phyloP scores from a whole-genome alignment of 2,113 vertebrate genomes.

The Meriones unguiculatus region DNA sequence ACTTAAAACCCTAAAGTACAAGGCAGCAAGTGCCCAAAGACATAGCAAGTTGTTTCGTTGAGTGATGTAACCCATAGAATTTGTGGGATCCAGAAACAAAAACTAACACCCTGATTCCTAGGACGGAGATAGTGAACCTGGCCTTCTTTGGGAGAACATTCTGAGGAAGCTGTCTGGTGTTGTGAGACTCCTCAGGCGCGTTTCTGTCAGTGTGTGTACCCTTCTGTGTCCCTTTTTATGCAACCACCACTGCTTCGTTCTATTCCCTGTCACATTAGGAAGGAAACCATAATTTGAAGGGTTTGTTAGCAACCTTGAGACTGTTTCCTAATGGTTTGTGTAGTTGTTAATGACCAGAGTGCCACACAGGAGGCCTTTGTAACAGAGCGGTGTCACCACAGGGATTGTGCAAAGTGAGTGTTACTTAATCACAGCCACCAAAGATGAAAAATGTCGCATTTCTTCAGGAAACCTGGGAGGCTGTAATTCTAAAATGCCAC shows the following conservation, averaged over 20 bases:
- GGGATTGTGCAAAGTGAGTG: slow-evolving; percentile 63
- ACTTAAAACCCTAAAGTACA: background rate
- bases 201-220: background rate
- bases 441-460: slow-evolving; percentile 75
- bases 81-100: background rate
- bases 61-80: background rate
- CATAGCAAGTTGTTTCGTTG: fast-evolving
- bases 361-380: slow-evolving; percentile 74
- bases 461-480: slow-evolving; percentile 61
- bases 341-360: slow-evolving; percentile 66
- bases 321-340: slow-evolving; percentile 63
- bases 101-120: background rate
- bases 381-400: slow-evolving; percentile 63
- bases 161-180: background rate
- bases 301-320: slow-evolving; percentile 64
- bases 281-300: slow-evolving; percentile 58
- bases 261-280: slow-evolving; percentile 52
- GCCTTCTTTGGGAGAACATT: background rate
- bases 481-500: slow-evolving; percentile 75
- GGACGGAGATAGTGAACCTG: background rate
- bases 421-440: slow-evolving; percentile 75
- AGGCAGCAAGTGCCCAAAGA: background rate
- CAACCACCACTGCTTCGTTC: background rate
- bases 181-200: background rate
- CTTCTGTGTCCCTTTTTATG: background rate